Percentiles rank a stretch among this genome's conserved stretches.
Conservation (phyloP, 2,113 vertebrate species). For the Thamnophis sirtalis region DNA sequence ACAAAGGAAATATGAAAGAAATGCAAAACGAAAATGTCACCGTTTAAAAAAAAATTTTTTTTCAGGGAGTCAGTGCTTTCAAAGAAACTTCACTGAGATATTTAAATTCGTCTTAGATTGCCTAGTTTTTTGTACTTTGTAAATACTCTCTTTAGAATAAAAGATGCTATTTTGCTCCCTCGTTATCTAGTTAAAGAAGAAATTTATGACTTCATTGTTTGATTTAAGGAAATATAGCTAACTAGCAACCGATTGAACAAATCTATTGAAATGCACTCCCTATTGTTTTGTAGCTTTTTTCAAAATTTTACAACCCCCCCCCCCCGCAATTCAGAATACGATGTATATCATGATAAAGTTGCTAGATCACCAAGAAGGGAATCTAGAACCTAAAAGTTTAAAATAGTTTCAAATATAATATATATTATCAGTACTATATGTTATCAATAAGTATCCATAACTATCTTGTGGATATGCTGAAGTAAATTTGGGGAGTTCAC, state of each 20-base stretch:
- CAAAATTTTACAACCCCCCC: not conserved
- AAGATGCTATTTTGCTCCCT: not conserved
- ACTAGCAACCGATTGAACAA: not conserved
- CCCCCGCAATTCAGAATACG: not conserved
- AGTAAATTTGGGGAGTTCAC: not conserved
- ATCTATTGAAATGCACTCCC: not conserved
- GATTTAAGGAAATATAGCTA: not conserved
- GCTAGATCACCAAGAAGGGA: not conserved
- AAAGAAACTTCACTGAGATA: not conserved
- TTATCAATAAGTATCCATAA: not conserved
- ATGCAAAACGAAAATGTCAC: not conserved
- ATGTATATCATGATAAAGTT: not conserved
- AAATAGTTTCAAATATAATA: not conserved
- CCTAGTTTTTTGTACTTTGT: not conserved
- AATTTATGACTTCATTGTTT: not conserved
- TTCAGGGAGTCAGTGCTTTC: not conserved
- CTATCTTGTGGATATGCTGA: not conserved
- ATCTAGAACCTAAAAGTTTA: not conserved
- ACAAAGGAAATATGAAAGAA: not conserved
- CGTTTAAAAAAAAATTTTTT: not conserved
- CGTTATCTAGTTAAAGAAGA: not conserved
- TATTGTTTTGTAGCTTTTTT: not conserved
- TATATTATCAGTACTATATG: not conserved
- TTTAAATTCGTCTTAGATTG: not conserved
- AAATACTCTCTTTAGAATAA: not conserved